Evolutionary conservation across 1,140 invertebrate species (phyloP).

Genomic region (Brachionus calyciflorus): DNA sequence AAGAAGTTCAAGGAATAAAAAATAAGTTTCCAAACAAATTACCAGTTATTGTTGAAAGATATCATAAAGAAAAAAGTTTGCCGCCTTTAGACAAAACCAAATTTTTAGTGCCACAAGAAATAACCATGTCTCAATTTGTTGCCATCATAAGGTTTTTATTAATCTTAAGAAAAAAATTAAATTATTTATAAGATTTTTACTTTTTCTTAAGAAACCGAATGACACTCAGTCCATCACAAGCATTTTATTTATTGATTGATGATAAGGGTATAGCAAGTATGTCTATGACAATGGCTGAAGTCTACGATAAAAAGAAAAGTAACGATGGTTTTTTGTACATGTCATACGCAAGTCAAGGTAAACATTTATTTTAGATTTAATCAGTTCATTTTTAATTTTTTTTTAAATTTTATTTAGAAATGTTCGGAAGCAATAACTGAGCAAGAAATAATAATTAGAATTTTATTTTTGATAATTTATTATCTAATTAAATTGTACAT

Average conservation of each 20-base stretch:
- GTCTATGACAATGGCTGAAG: conserved; percentile 73
- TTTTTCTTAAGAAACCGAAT: conserved; percentile 53
- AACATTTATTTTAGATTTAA: background rate
- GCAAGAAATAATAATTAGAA: background rate
- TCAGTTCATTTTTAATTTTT: background rate
- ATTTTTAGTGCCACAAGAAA: conserved; percentile 68
- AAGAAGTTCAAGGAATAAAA: conserved; percentile 62
- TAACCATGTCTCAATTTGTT: conserved; percentile 67
- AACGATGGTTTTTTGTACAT: conserved; percentile 80
- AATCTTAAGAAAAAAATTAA: background rate
- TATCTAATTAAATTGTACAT: too few species aligned
- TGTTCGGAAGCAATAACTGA: background rate
- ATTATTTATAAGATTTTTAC: background rate
- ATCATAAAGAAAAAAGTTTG: conserved; percentile 64
- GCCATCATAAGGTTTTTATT: conserved; percentile 65
- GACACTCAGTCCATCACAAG: conserved; percentile 62
- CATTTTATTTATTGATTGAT: conserved; percentile 76
- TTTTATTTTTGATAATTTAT: background rate
- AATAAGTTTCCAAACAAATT: conserved; percentile 63
- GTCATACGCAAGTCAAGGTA: conserved; percentile 76
- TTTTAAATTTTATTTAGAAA: background rate
- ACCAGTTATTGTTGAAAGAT: conserved; percentile 67
- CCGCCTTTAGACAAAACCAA: conserved; percentile 68
- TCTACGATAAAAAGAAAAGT: conserved; percentile 72
- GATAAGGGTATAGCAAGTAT: conserved; percentile 76